These are phyloP conservation scores for Odocoileus hemionus DNA, from an alignment of 2,113 vertebrate species.

Conservation along the genomic window DNA sequence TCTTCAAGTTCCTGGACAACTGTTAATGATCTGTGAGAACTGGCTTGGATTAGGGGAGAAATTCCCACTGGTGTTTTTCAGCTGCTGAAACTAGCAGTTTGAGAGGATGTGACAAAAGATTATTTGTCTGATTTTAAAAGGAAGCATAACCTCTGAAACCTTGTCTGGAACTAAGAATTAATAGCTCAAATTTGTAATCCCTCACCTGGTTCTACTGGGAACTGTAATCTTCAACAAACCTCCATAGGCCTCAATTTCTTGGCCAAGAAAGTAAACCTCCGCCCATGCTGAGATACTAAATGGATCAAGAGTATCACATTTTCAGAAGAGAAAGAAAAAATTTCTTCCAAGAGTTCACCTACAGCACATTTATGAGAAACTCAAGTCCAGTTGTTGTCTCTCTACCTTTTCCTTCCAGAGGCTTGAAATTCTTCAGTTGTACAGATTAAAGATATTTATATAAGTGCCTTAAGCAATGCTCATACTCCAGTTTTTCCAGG, in stretches of 20 bases:
- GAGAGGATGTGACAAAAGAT: neutral
- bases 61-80: neutral
- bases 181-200: neutral
- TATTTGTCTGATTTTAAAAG: neutral
- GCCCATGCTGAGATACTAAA: neutral
- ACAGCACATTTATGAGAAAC: neutral
- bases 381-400: neutral
- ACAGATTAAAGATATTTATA: neutral
- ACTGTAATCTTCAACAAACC: neutral
- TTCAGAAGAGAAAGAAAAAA: neutral
- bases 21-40: neutral
- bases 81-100: neutral
- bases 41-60: neutral
- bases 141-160: neutral
- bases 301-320: neutral
- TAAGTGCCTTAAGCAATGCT: neutral
- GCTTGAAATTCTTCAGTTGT: neutral
- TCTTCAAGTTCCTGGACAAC: neutral
- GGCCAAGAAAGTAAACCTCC: neutral
- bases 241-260: neutral
- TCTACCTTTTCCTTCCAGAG: neutral
- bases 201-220: neutral
- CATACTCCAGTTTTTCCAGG: neutral
- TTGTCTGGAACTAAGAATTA: neutral
- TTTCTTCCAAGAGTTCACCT: neutral